Conservation (phyloP, 2,888 invertebrate species). For the Pollenia griseotomentosa region DNA sequence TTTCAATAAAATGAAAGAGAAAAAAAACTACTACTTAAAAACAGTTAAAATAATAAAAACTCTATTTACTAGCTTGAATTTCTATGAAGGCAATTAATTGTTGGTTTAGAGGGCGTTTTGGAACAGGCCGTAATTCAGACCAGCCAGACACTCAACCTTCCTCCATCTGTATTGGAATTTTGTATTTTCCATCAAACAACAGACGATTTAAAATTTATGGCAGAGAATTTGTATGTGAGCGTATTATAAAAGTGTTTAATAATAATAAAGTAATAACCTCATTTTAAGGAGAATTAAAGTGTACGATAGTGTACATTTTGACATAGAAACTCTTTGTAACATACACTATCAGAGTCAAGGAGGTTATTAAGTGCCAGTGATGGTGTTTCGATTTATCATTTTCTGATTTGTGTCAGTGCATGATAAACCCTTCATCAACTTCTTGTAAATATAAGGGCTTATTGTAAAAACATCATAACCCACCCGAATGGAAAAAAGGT, state of each 20-base stretch:
- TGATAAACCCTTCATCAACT: too few species aligned
- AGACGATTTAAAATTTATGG: constrained; percentile 15
- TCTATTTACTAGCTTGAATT: constrained; percentile 18
- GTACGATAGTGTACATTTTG: too few species aligned
- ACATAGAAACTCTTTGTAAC: too few species aligned
- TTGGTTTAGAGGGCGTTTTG: constrained; percentile 36
- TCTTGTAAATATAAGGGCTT: too few species aligned
- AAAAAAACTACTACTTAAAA: not conserved
- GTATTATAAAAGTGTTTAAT: not conserved
- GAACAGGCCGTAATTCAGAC: not conserved
- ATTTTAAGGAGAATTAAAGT: too few species aligned
- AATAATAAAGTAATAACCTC: too few species aligned
- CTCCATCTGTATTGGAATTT: constrained; percentile 1
- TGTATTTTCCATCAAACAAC: not conserved
- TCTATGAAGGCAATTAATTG: constrained; percentile 48
- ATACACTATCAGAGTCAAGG: too few species aligned
- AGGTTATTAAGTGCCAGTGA: too few species aligned
- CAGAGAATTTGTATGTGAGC: not conserved
- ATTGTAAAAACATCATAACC: too few species aligned
- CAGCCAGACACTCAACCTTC: not conserved
- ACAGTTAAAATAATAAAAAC: constrained; percentile 33
- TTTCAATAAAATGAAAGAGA: constrained; percentile 58
- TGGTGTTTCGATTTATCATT: too few species aligned
- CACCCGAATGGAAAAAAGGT: too few species aligned
- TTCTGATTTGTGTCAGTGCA: too few species aligned